A percentile compares a stretch with the other conserved stretches of the same genome.
Evolutionary conservation across 2,797 vertebrate species (phyloP).

Genomic region (Lepidocolaptes lacrymiger): DNA sequence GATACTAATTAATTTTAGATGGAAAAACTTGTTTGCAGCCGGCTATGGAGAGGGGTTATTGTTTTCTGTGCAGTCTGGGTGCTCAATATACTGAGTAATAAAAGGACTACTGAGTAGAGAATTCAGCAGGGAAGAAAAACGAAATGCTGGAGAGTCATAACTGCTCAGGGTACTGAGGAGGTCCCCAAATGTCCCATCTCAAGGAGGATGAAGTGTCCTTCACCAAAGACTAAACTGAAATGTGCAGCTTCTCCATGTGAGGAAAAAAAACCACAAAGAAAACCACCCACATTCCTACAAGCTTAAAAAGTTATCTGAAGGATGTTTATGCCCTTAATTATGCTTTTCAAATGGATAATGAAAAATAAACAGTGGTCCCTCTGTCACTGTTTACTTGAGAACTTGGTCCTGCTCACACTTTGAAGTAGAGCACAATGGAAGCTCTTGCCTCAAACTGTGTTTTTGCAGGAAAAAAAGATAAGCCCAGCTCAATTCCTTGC

Average conservation of each 20-base stretch:
- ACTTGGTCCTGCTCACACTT: neutral
- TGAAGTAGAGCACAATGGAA: neutral
- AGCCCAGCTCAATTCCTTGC: neutral
- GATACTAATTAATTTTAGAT: neutral
- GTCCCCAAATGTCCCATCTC: neutral
- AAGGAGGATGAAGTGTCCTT: neutral
- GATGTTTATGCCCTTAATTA: neutral
- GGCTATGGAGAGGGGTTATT: neutral
- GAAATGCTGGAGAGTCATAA: neutral
- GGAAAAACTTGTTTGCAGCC: neutral
- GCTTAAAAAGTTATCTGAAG: neutral
- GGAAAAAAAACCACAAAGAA: too few relatives aligned
- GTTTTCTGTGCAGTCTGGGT: neutral
- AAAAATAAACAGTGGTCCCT: neutral
- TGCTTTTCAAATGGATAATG: neutral
- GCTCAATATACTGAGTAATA: neutral
- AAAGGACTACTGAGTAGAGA: neutral
- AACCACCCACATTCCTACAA: neutral
- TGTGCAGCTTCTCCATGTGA: neutral
- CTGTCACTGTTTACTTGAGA: accelerated
- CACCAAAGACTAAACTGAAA: neutral
- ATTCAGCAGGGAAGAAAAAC: neutral
- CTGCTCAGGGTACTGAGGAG: neutral
- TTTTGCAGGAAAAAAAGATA: neutral
- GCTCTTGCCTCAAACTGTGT: neutral